phyloP scores from a whole-genome alignment of 1,140 invertebrate genomes.

The Ostrea denselamellosa region DNA sequence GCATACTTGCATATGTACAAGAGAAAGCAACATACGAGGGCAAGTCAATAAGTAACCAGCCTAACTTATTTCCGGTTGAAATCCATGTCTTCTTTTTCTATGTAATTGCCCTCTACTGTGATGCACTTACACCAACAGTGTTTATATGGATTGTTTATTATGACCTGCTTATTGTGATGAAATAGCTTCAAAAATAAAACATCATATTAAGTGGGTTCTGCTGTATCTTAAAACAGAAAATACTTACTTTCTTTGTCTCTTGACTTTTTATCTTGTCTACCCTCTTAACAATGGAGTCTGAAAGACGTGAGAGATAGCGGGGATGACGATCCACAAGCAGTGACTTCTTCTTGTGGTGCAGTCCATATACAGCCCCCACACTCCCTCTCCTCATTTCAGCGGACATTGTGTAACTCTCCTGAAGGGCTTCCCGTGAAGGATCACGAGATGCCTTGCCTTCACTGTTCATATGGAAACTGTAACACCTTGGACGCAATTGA shows the following conservation, averaged over 20 bases:
- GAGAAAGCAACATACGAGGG: too few species aligned
- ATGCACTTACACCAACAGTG: too few species aligned
- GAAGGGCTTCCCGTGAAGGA: slow-evolving; percentile 52
- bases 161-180: too few species aligned
- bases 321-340: slow-evolving; percentile 70
- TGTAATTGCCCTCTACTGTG: too few species aligned
- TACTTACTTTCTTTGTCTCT: slow-evolving; percentile 25
- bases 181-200: too few species aligned
- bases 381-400: slow-evolving; percentile 73
- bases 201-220: too few species aligned
- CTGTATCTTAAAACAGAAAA: too few species aligned
- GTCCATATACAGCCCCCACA: slow-evolving; percentile 71
- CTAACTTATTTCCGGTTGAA: too few species aligned
- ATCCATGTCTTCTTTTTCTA: too few species aligned
- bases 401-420: slow-evolving; percentile 42
- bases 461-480: slow-evolving; percentile 75
- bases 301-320: slow-evolving; percentile 62
- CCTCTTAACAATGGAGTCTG: slow-evolving; percentile 34
- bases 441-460: slow-evolving; percentile 68
- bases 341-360: slow-evolving; percentile 68
- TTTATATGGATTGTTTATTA: too few species aligned
- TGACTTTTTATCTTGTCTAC: not conserved
- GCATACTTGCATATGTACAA: too few species aligned
- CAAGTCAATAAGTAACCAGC: too few species aligned
- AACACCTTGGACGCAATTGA: slow-evolving; percentile 69